A percentile compares a stretch with the other conserved stretches of the same genome.
phyloP scores from a whole-genome alignment of 2,797 vertebrate genomes.

The Trachops cirrhosus region DNA sequence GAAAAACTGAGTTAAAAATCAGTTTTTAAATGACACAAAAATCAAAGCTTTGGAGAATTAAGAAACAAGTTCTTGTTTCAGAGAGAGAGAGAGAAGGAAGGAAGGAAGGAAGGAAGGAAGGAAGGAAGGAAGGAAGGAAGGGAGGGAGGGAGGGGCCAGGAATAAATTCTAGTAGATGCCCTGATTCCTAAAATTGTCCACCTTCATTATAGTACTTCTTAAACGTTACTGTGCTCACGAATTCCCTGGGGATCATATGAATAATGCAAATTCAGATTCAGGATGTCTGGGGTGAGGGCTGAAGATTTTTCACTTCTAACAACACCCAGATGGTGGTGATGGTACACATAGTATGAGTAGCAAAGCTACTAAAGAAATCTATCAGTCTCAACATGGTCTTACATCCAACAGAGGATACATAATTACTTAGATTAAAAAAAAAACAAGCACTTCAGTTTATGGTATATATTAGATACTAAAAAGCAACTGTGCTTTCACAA shows the following conservation, averaged over 20 bases:
- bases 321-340: neutral
- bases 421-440: neutral
- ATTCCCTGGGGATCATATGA: neutral
- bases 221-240: neutral
- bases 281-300: neutral
- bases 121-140: neutral
- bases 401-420: neutral
- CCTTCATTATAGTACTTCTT: neutral
- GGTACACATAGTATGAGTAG: neutral
- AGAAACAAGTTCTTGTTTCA: neutral
- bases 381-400: neutral
- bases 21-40: slow-evolving; percentile 53
- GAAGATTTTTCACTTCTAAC: neutral
- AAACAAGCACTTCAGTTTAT: neutral
- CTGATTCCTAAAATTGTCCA: slow-evolving; percentile 7
- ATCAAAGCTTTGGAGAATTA: slow-evolving; percentile 34
- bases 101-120: neutral
- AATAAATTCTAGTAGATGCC: neutral
- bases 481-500: neutral
- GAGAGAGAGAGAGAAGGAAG: no score
- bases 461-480: neutral
- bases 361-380: slow-evolving; percentile 15
- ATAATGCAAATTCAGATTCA: neutral
- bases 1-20: slow-evolving; percentile 25
- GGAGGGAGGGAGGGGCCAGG: neutral